Percentiles rank a stretch among this genome's conserved stretches.
These are phyloP conservation scores for Trichomalopsis sarcophagae DNA, from an alignment of 1,140 invertebrate species.

Conservation along the genomic window DNA sequence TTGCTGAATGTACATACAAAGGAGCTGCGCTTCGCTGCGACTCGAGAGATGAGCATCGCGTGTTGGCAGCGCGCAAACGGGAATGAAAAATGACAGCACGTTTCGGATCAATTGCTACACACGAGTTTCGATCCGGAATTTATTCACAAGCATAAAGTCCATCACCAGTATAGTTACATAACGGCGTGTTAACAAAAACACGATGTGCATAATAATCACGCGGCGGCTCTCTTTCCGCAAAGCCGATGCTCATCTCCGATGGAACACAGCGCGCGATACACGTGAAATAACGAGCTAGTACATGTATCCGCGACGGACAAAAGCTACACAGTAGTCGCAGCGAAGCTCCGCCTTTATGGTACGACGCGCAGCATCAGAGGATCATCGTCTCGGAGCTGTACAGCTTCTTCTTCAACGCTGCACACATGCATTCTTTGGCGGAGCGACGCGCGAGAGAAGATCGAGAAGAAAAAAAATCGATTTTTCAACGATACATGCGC, in stretches of 20 bases:
- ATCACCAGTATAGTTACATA: too few species aligned
- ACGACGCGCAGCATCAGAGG: neutral
- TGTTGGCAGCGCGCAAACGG: too few species aligned
- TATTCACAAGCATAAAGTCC: too few species aligned
- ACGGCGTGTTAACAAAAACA: neutral
- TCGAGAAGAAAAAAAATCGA: neutral
- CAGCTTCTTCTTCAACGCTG: neutral
- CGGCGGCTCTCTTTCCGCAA: neutral
- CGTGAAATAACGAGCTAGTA: neutral
- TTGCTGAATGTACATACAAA: too few species aligned
- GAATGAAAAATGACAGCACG: too few species aligned
- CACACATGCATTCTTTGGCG: constrained; percentile 7
- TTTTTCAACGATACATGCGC: neutral
- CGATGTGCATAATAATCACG: neutral
- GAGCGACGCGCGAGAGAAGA: neutral
- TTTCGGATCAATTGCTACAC: too few species aligned
- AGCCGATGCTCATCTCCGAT: neutral
- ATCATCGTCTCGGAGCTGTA: neutral
- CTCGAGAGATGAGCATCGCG: neutral
- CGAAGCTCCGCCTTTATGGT: neutral
- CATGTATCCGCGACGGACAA: neutral
- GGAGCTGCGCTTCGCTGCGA: too few species aligned
- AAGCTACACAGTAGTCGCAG: neutral
- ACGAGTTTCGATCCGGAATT: neutral
- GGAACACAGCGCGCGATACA: neutral